A percentile compares a stretch with the other conserved stretches of the same genome.
These are phyloP conservation scores for Ferrisia virgata DNA, from an alignment of 2,888 invertebrate species.

Conservation along the genomic window DNA sequence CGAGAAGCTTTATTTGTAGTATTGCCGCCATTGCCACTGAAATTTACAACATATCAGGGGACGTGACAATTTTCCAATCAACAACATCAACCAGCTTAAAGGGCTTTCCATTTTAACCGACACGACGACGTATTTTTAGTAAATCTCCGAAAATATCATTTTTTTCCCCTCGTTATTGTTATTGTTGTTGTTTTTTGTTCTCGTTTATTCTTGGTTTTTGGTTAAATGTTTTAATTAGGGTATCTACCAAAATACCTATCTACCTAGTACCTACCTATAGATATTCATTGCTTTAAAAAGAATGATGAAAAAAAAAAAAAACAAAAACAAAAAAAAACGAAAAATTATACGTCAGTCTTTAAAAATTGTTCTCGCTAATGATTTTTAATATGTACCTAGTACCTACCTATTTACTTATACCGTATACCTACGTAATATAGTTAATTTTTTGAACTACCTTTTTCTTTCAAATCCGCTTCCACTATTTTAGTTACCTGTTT, in stretches of 20 bases:
- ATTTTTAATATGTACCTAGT: too few species aligned
- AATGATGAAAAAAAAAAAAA: too few species aligned
- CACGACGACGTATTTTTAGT: background rate
- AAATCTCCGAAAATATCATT: background rate
- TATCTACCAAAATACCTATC: too few species aligned
- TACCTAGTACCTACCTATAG: too few species aligned
- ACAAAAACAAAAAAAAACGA: too few species aligned
- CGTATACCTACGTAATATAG: background rate
- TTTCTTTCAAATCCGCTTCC: background rate
- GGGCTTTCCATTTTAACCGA: background rate
- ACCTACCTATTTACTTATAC: background rate
- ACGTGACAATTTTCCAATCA: slow-evolving; percentile 17
- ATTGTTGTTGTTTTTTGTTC: background rate
- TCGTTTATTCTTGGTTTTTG: background rate
- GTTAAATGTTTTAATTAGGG: too few species aligned
- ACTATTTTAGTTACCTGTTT: background rate
- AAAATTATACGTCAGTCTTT: too few species aligned
- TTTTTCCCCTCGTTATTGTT: too few species aligned
- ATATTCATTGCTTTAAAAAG: too few species aligned
- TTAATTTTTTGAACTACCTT: background rate
- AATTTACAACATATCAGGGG: slow-evolving; percentile 14
- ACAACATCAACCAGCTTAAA: slow-evolving; percentile 5
- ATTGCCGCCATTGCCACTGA: background rate
- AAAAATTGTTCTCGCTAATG: too few species aligned
- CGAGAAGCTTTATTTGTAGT: background rate